Percentiles rank a stretch among this genome's conserved stretches.
phyloP scores from a whole-genome alignment of 2,113 vertebrate genomes.

The Gobius niger region DNA sequence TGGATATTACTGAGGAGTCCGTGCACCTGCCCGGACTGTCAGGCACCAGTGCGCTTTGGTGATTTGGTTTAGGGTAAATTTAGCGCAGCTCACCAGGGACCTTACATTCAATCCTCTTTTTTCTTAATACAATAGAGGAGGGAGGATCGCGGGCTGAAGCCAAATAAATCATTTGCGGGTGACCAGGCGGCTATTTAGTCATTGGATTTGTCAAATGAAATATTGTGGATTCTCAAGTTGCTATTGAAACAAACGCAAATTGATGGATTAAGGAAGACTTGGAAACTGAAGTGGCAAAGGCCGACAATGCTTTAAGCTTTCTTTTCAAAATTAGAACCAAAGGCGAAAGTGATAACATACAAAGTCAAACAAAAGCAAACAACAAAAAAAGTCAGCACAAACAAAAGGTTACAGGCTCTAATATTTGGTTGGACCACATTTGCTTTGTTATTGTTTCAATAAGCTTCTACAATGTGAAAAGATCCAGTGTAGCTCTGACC shows the following conservation, averaged over 20 bases:
- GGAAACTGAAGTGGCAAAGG: neutral
- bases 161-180: constrained; percentile 71
- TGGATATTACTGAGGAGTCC: constrained; percentile 61
- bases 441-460: too few species aligned
- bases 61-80: constrained; percentile 79
- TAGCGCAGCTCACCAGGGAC: constrained; percentile 69
- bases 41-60: constrained; percentile 75
- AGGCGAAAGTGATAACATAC: too few species aligned
- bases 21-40: constrained; percentile 70
- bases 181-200: constrained; percentile 41
- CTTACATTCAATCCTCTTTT: constrained; percentile 72
- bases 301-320: too few species aligned
- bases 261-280: constrained; percentile 16
- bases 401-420: too few species aligned
- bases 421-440: too few species aligned
- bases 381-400: too few species aligned
- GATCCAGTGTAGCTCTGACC: too few species aligned
- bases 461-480: too few species aligned
- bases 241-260: constrained; percentile 25
- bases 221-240: constrained; percentile 57
- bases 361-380: too few species aligned
- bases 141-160: constrained; percentile 45
- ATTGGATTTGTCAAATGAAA: constrained; percentile 66
- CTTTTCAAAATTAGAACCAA: too few species aligned
- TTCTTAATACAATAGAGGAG: constrained; percentile 66